Base-by-base conservation (phyloP, 2,888 invertebrate genomes). In the Stenurella melanura region DNA sequence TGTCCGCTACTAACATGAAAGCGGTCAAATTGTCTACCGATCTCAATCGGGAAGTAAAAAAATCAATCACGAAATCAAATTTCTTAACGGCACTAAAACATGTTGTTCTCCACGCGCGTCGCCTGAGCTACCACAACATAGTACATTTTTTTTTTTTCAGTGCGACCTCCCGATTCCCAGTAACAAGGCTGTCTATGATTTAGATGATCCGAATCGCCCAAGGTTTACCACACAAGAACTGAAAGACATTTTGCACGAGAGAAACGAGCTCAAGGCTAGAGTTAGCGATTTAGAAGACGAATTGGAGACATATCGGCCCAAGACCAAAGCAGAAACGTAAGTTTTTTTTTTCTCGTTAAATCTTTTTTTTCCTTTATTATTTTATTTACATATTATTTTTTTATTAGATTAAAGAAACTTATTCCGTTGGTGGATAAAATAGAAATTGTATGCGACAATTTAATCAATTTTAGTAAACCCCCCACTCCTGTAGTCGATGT, bases 241-340 rank as follows among this genome's bases (percentile, higher is more conserved):
- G 21, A 93, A 96, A 83, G 96, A 96, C 85, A 96, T 98, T 81
- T 90, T 97, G 30, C 94, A 95, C 88, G 98, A 99, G 90, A 92
- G 98, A 76, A 98, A 98, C 90, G 96, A 97, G 88, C 92, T 98
- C 73, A 97, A 98, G 87, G 94, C 96, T n/a, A 93, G 95, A 87
- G 94, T 99, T 70, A 95, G 95, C 86, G 96, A 97, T 87, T 93
- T 98, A n/a, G 97, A 98, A 89, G 98, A 98, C 85, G 97, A 98
- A 90, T 90, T 99, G 81, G 94, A 94, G 81, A 92, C 93, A 73
- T 92, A 94, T 87, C 92, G 95, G 88, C 92, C 94, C 82, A 91
- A 91, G 89, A 89, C 86, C 68, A 91, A 91, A 82, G 88, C 88
- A 21, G 90, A 91, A 86, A 89, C 89, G 91, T 91, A 87, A 84